phyloP scores from a whole-genome alignment of 1,140 invertebrate species.

The Orchesella cincta region DNA sequence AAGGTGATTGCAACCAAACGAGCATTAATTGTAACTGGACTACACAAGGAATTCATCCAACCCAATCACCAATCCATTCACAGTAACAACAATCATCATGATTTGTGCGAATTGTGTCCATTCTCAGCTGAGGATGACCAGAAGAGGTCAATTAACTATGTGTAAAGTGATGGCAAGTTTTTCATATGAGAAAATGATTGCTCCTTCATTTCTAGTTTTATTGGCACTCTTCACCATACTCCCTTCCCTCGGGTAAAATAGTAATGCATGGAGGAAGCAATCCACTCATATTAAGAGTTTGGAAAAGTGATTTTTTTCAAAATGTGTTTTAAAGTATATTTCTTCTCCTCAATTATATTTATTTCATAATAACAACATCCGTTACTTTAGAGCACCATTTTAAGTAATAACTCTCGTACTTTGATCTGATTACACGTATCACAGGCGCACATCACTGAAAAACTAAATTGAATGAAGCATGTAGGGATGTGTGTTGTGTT shows the following conservation, averaged over 20 bases:
- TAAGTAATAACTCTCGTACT: neutral
- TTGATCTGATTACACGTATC: constrained; percentile 24
- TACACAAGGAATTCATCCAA: too few species aligned
- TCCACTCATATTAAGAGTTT: neutral
- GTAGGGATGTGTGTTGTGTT: neutral
- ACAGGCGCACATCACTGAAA: neutral
- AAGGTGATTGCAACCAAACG: too few species aligned
- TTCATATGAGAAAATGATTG: too few species aligned
- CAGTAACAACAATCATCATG: too few species aligned
- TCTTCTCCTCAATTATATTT: constrained; percentile 21
- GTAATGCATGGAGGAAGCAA: too few species aligned
- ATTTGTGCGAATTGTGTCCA: neutral
- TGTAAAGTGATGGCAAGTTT: too few species aligned
- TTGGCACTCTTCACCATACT: too few species aligned
- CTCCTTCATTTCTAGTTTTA: too few species aligned
- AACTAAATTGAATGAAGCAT: neutral
- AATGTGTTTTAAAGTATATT: neutral
- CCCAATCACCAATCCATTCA: too few species aligned
- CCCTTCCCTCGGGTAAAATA: too few species aligned
- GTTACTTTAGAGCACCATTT: constrained; percentile 17
- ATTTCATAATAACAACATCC: constrained; percentile 26
- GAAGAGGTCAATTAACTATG: constrained; percentile 7
- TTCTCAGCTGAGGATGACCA: neutral
- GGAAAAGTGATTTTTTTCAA: neutral
- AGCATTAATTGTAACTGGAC: too few species aligned